Evolutionary conservation across 2,797 vertebrate genomes (phyloP).

Genomic region (Pygocentrus nattereri): DNA sequence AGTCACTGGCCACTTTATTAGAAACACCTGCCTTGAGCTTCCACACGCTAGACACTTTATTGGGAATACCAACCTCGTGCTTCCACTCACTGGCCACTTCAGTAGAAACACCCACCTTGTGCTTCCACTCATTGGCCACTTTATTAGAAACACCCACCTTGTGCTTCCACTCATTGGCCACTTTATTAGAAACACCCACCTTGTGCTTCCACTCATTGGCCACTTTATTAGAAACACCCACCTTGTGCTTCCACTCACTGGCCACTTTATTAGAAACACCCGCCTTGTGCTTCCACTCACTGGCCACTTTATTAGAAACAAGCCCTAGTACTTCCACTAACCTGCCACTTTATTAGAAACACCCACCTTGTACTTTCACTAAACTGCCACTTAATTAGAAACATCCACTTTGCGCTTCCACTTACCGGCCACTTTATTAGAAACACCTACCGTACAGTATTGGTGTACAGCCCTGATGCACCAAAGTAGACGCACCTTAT

Average conservation of each 20-base stretch:
- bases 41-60: not conserved
- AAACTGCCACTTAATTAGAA: not conserved
- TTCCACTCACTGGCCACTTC: not conserved
- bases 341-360: slow-evolving; percentile 1
- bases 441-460: not conserved
- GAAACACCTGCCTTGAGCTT: not conserved
- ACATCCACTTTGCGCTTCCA: not conserved
- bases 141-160: not conserved
- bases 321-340: not conserved
- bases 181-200: not conserved
- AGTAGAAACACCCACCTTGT: not conserved
- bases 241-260: not conserved
- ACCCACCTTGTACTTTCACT: not conserved
- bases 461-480: not conserved
- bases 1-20: not conserved
- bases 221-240: not conserved
- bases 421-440: not conserved
- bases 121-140: not conserved
- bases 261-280: not conserved
- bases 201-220: not conserved
- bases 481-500: not conserved
- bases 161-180: not conserved
- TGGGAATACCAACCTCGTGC: not conserved
- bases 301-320: not conserved
- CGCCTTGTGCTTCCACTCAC: not conserved